These are phyloP conservation scores for Megaceryle torquata DNA, from an alignment of 2,113 vertebrate species.

Conservation along the genomic window DNA sequence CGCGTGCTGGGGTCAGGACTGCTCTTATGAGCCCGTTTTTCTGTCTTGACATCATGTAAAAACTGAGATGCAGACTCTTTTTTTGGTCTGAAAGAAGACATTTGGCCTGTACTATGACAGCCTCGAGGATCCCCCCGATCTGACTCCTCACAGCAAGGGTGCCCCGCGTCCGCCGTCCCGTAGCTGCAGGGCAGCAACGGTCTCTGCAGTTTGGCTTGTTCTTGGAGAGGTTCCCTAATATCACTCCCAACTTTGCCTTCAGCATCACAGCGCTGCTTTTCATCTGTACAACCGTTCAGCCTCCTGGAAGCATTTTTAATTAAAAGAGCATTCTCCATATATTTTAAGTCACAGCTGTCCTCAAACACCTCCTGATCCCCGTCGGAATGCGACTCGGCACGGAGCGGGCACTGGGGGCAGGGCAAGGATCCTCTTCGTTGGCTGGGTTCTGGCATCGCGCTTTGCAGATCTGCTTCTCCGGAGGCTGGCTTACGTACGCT, in stretches of 20 bases:
- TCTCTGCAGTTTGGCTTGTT: neutral
- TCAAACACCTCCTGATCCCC: neutral
- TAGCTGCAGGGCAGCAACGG: neutral
- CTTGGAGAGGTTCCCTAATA: neutral
- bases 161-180: neutral
- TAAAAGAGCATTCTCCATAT: neutral
- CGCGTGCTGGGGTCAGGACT: neutral
- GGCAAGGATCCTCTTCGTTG: neutral
- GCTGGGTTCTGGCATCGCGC: neutral
- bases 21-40: neutral
- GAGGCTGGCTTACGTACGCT: neutral
- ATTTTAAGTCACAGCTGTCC: neutral
- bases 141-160: neutral
- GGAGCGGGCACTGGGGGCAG: neutral
- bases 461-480: neutral
- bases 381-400: neutral
- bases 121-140: neutral
- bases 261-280: neutral
- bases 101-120: constrained; percentile 46
- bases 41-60: neutral
- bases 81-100: constrained; percentile 72
- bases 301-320: neutral
- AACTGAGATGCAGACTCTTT: neutral
- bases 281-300: neutral
- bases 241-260: neutral